Evolutionary conservation across 2,797 vertebrate species (phyloP).

Genomic region (Acestrorhynchus altus): DNA sequence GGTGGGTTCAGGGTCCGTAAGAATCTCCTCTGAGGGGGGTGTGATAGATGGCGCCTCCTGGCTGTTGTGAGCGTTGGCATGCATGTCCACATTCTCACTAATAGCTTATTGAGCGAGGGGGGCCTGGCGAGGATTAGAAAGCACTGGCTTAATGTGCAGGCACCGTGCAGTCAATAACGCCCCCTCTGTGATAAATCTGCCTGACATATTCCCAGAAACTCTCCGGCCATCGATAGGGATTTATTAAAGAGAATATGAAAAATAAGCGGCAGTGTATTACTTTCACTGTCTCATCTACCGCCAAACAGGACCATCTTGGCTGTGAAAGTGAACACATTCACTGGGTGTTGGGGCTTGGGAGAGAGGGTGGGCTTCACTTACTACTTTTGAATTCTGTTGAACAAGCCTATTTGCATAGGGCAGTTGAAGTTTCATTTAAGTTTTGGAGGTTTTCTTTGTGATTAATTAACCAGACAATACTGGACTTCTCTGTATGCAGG

Average conservation of each 20-base stretch:
- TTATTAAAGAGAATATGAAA: slow-evolving; percentile 71
- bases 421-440: background rate
- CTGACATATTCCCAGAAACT: slow-evolving; percentile 74
- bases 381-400: slow-evolving; percentile 10
- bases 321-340: slow-evolving; percentile 1
- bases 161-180: slow-evolving; percentile 67
- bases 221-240: slow-evolving; percentile 74
- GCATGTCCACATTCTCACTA: slow-evolving; percentile 76
- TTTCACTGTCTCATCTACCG: slow-evolving; percentile 6
- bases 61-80: slow-evolving; percentile 74
- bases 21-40: slow-evolving; percentile 35
- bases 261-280: slow-evolving; percentile 46
- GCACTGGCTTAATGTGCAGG: slow-evolving; percentile 71
- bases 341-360: slow-evolving; percentile 7
- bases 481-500: background rate
- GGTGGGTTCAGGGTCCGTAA: slow-evolving; percentile 12
- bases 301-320: background rate
- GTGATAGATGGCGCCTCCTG: slow-evolving; percentile 74
- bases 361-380: background rate
- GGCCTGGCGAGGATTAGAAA: slow-evolving; percentile 77
- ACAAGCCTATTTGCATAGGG: background rate
- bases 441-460: background rate
- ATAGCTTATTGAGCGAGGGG: slow-evolving; percentile 80
- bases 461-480: background rate
- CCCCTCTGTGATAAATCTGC: slow-evolving; percentile 69